Evolutionary conservation across 2,797 vertebrate genomes (phyloP), one percentile per base, ranked within the genome.

Genomic region (Staurois parvus): DNA sequence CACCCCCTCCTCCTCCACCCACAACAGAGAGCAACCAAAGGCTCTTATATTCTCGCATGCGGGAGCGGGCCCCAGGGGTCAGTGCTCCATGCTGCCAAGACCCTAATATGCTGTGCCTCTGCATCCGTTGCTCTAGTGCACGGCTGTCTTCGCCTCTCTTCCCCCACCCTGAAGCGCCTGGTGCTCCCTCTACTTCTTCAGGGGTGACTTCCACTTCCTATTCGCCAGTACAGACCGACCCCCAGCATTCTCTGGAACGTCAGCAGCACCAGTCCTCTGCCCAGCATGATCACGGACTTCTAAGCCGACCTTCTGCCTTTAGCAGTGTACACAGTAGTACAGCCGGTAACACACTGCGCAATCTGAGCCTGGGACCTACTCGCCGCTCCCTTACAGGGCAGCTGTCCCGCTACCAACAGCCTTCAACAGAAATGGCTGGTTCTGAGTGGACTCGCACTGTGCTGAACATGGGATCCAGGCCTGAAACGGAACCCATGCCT

Each of bases 261-360:
- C 84, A 86, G 80, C 85, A 86, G n/a, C 85, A 86, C 80, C 95
- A 95, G 93, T 94, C 94, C 56, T 93, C 94, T 0, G 86, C 56
- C 6, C 95, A 94, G 90, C 95, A 95, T 86, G 95, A 96, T 91
- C 94, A 95, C 84, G 94, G 94, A 87, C 92, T 94, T 15, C 90
- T 96, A 30, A 97, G 97, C 88, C 95, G 98, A 75, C 94, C 97
- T 77, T 99, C 98, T 13, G 98, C 98, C 93, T 99, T 99, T 91
- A 99, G 98, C 92, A 98, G 97, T 2, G 97, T 99, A 88, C 98
- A 98, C 92, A 97, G 97, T 92, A 96, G 95, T 89, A 93, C 96
- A 28, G 95, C 95, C 72, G 95, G 97, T 88, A 92, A 96, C 89
- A 96, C 96, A 72, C 93, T 97, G 15, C 96, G 95, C 89, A 95